Evolutionary conservation across 1,140 invertebrate genomes (phyloP), one percentile per base, ranked within the genome.

Genomic region (Paracyclopina nana): DNA sequence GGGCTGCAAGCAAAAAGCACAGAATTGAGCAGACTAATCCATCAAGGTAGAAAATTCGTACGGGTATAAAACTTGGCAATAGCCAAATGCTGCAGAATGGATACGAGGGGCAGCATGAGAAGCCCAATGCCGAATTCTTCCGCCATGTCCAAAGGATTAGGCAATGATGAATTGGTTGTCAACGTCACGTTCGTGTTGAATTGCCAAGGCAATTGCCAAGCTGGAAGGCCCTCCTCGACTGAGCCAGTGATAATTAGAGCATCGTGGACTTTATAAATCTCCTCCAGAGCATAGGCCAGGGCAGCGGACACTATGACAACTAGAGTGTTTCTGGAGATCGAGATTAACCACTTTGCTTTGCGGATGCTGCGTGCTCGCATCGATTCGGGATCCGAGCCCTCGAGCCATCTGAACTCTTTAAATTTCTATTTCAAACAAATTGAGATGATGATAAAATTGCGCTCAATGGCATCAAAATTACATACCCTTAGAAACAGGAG

Each of bases 31-130:
- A 31, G n/a, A n/a, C n/a, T n/a, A n/a, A n/a, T n/a, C n/a, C n/a
- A n/a, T n/a, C 34, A 4, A n/a, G 4, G 14, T 38, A 9, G n/a
- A 38, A 4, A 8, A 31, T n/a, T 11, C 38, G 44, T 51, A 51
- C 49, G 22, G 2, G 46, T 14, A 28, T 50, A 50, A 25, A 24
- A 24, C 20, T 53, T 53, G 30, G 42, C 52, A n/a, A 53, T 53
- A 28, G 52, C 52, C 11, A 53, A 20, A 52, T 51, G 46, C 25
- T 53, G 45, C n/a, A 53, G 46, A 31, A 53, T 20, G 29, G 18
- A 28, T 18, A 53, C 42, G 25, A 53, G 18, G 14, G 52, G 45
- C 18, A 53, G 22, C 2, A 46, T 20, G 22, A 53, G 5, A 6
- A 53, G 14, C 20, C 52, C 52, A 4, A 22, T 52, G 4, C 52